Base-by-base conservation (phyloP, 1,140 invertebrate genomes). In the Drosophila sp. region DNA sequence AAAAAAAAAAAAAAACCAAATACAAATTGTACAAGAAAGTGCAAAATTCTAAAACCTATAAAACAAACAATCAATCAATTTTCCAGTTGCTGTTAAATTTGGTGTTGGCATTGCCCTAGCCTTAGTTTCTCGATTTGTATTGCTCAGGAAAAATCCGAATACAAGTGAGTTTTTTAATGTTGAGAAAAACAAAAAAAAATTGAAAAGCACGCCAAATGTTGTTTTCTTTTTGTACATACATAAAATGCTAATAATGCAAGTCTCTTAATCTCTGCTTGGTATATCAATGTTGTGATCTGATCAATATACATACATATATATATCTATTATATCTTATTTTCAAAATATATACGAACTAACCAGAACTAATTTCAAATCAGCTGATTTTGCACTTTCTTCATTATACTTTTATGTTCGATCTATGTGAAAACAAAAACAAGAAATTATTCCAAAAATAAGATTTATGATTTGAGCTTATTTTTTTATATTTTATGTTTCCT, bases 71-170 rank as follows among this genome's bases (percentile, higher is more conserved):
- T 84, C 79, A 82, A 70, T 86, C 86, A 91, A 50, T 92, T 91
- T 90, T 96, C 82, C 94, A 96, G 96, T 96, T 94, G 94, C 94
- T 92, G 94, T 96, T 93, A 96, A 96, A 93, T 93, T 96, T 93
- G 94, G 93, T 89, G 94, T 96, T 92, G 96, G 96, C 79, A 93
- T 95, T 89, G 95, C 95, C 74, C 93, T 96, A 91, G 94, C 96
- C 90, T 93, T 95, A 83, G 95, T 96, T 89, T 96, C 95, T 80
- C 95, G 96, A 93, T 94, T 95, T 91, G 95, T 96, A 90, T 94
- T 93, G 82, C 86, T 93, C 90, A 92, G 91, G 92, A 93, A 93
- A 91, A 92, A 87, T 91, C 86, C 91, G 74, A 81, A 91, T 91
- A 91, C 90, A 91, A 92, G 91, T 92, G 91, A 92, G 91, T 92